Evolutionary conservation across 2,888 invertebrate species (phyloP).

Genomic region (Melieria omissa): DNA sequence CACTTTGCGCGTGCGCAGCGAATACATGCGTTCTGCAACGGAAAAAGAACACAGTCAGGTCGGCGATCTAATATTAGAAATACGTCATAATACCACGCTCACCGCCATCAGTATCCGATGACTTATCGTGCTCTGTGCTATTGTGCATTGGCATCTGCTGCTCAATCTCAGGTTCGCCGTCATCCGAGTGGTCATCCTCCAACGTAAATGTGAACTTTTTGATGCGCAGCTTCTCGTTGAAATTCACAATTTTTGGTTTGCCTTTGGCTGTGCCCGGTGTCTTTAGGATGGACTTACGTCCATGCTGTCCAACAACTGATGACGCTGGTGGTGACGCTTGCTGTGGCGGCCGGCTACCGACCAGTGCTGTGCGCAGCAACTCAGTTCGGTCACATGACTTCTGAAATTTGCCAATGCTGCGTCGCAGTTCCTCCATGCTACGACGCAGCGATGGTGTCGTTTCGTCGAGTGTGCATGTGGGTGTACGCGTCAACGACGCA

Average conservation of each 20-base stretch:
- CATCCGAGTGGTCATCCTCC: slow-evolving; percentile 46
- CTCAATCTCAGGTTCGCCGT: slow-evolving; percentile 38
- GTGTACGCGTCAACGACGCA: not conserved
- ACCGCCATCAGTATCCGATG: slow-evolving; percentile 21
- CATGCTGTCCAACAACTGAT: slow-evolving; percentile 1
- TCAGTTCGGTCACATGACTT: slow-evolving; percentile 12
- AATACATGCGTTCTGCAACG: slow-evolving; percentile 43
- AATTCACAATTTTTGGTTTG: slow-evolving; percentile 52
- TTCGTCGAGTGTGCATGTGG: not conserved
- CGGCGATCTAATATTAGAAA: not conserved
- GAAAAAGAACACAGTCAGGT: slow-evolving; percentile 12
- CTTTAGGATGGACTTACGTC: slow-evolving; percentile 59
- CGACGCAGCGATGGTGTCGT: slow-evolving; percentile 20
- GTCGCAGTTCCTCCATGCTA: slow-evolving; percentile 19
- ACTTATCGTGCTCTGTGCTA: slow-evolving; percentile 23
- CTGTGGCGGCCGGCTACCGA: slow-evolving; percentile 2
- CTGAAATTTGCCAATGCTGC: slow-evolving; percentile 36
- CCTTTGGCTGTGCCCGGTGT: slow-evolving; percentile 58
- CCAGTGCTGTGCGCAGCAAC: slow-evolving; percentile 8
- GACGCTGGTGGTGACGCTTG: slow-evolving; percentile 17
- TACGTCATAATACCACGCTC: not conserved
- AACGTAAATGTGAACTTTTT: slow-evolving; percentile 56
- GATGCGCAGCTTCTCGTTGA: slow-evolving; percentile 57
- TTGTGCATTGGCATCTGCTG: slow-evolving; percentile 19
- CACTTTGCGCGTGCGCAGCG: slow-evolving; percentile 50